phyloP scores from a whole-genome alignment of 2,888 invertebrate species.

The Morpho deidamia region DNA sequence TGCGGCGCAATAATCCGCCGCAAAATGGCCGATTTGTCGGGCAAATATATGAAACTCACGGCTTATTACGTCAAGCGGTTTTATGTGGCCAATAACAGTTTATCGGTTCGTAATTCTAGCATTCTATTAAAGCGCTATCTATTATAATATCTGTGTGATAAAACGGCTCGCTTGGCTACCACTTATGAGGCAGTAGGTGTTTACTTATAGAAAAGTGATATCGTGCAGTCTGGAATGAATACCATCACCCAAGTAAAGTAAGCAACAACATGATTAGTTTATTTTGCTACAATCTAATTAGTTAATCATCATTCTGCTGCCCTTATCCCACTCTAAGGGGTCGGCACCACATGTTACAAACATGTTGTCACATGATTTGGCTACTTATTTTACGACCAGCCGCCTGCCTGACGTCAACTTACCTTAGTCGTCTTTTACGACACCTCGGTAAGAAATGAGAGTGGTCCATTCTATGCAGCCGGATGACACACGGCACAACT shows the following conservation, averaged over 20 bases:
- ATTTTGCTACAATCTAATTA: not conserved
- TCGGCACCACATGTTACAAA: too few species aligned
- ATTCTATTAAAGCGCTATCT: conserved; percentile 63
- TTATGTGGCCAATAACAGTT: conserved; percentile 59
- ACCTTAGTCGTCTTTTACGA: too few species aligned
- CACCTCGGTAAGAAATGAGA: too few species aligned
- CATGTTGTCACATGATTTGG: too few species aligned
- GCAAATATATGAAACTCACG: conserved; percentile 61
- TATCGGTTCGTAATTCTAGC: conserved; percentile 55
- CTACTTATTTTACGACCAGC: too few species aligned
- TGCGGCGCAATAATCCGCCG: conserved; percentile 39
- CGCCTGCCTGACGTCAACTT: too few species aligned
- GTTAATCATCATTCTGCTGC: too few species aligned
- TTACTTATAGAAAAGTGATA: not conserved
- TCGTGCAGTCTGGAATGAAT: too few species aligned
- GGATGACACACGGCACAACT: too few species aligned
- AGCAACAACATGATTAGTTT: not conserved
- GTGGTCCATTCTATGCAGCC: too few species aligned
- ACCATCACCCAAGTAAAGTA: not conserved
- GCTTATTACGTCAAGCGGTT: conserved; percentile 62
- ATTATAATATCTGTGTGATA: conserved; percentile 53
- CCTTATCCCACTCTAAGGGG: too few species aligned
- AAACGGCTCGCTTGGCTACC: conserved; percentile 44
- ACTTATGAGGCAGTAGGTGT: conserved; percentile 43
- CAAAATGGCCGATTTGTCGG: conserved; percentile 61